Base-by-base conservation (phyloP, 2,797 vertebrate genomes). In the Fistularia tabacaria region DNA sequence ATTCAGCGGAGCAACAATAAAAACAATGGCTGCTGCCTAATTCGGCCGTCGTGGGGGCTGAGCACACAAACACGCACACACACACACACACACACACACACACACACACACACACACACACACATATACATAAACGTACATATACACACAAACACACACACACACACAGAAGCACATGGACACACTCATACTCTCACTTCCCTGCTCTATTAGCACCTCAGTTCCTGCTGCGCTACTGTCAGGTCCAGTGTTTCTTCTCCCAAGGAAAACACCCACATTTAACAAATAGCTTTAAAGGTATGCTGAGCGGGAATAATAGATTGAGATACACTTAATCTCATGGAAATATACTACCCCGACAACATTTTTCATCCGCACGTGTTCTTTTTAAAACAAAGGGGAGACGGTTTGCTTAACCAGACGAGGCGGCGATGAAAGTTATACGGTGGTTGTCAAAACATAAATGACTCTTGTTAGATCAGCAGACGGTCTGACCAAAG, bases 301-400 rank as follows among this genome's bases (percentile, higher is more conserved):
- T 73, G 52, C 53, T 13, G 49, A 51, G 49, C 62, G 47, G 49
- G 51, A 62, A 55, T 79, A 73, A 81, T 72, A 72, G 54, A 25
- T 56, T 71, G 64, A 54, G 42, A 14, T 65, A 7, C 14, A 6
- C 49, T 57, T 65, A 42, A 66, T 64, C 46, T 59, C 39, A 4
- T 25, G 38, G 56, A 67, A 51, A 79, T 66, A 53, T 62, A 69
- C 11, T 10, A 42, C 25, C n/a, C 36, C 3, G 7, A 44, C 53
- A 7, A 46, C 7, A 40, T 64, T 57, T 74, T 57, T 75, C 52
- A 49, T 46, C 39, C 43, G 54, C 47, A 50, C 36, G 51, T 48
- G 1, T n/a, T 49, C 49, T 48, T 42, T 50, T 25, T 25, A 25
- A 25, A 25, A 25, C 25, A 25, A 25, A 25, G 25, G 25, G 25